Base-by-base conservation (phyloP, 2,797 vertebrate genomes). In the Acanthurus lineatus region DNA sequence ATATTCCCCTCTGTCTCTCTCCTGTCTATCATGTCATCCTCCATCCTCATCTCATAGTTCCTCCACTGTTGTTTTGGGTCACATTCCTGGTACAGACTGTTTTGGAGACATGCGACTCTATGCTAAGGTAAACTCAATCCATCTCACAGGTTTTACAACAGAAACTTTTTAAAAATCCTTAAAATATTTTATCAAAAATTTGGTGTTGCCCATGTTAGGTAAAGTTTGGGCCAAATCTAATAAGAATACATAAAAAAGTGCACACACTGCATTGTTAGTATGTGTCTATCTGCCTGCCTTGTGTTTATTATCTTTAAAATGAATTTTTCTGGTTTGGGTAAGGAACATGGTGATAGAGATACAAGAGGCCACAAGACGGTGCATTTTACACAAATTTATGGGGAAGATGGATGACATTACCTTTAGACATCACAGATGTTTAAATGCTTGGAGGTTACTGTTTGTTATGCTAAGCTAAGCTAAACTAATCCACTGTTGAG, bases 51-150 rank as follows among this genome's bases (percentile, higher is more conserved):
- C 96, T 60, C 92, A 93, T 40, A 94, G 84, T 61, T 97, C 95
- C 70, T 79, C 83, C 53, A 61, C 58, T 75, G 94, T 95, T 51
- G 19, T 96, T 82, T 89, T 97, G 86, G 97, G 97, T 52, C 95
- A 84, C 61, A 91, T 98, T 82, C 80, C 96, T 0, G 73, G 90
- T 47, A 97, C 96, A 0, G 92, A 96, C 22, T 90, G 96, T 92
- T 98, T 97, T 92, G 94, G 85, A 91, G 96, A 98, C 0, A 40
- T 95, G 70, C 73, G 73, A 0, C 93, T 96, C 61, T 97, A 95
- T 8, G 60, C 93, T 28, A 93, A 95, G 95, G 97, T 97, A 95
- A 93, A 65, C 38, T 15, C 69, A 59, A 38, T 59, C n/a, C n/a
- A n/a, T 60, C 66, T 57, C 35, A 67, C 38, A 69, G 6, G n/a